phyloP scores from a whole-genome alignment of 2,888 invertebrate species.

The Crocallis elinguaria region DNA sequence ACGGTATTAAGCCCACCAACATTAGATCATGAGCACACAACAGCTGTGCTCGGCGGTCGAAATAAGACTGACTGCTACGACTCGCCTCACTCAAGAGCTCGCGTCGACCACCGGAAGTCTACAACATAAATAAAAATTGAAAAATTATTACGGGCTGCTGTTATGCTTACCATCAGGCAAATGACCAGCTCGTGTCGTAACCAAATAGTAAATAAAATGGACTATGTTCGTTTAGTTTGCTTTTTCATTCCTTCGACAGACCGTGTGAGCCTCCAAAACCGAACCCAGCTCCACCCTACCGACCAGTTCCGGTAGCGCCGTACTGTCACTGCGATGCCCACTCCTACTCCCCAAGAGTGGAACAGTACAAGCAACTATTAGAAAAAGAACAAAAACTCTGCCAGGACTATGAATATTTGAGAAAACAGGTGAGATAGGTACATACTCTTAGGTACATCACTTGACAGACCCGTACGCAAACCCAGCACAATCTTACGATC shows the following conservation, averaged over 20 bases:
- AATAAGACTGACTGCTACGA: too few species aligned
- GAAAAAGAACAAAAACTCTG: constrained; percentile 86
- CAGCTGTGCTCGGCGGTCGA: too few species aligned
- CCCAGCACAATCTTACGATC: too few species aligned
- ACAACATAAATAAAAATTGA: too few species aligned
- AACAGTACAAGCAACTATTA: constrained; percentile 85
- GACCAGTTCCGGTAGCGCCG: constrained; percentile 84
- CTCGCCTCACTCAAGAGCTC: too few species aligned
- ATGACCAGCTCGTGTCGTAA: too few species aligned
- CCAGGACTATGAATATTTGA: constrained; percentile 80
- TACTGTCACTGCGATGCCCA: constrained; percentile 88
- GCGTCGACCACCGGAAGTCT: too few species aligned
- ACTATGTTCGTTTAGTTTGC: neutral
- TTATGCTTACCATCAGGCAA: too few species aligned
- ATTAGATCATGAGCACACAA: too few species aligned
- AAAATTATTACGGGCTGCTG: too few species aligned
- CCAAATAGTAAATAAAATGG: neutral
- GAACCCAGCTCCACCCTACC: constrained; percentile 68
- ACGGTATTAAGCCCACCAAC: too few species aligned
- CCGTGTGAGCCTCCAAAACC: constrained; percentile 86
- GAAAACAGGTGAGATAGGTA: constrained; percentile 65
- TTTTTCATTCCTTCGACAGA: constrained; percentile 51
- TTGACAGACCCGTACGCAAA: too few species aligned
- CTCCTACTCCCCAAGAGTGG: constrained; percentile 84
- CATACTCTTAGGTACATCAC: neutral